Base-by-base conservation (phyloP, 2,797 vertebrate species). In the Chrysocyon brachyurus region DNA sequence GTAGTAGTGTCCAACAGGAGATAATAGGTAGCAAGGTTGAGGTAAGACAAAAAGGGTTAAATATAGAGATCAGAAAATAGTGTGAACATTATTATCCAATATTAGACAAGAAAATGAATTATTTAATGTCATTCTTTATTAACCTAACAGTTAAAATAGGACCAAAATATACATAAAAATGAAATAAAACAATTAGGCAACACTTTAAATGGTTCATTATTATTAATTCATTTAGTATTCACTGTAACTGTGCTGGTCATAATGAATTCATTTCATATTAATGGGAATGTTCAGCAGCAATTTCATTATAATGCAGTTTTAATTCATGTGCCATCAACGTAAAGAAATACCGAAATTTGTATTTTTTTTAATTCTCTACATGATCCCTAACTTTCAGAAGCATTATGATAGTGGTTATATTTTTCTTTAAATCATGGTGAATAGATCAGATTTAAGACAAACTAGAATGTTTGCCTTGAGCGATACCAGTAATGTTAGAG, bases 261-360 rank as follows among this genome's bases (percentile, higher is more conserved):
- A 98, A 99, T 99, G 98, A 99, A 98, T 99, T 99, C 98, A 98
- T 99, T 98, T 98, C 98, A 98, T 99, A 98, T 98, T 99, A 98
- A 99, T 98, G 96, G 98, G 95, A 98, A 98, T 98, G 98, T 98
- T 98, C 98, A 98, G 97, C 68, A 96, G 97, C 98, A 98, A 98
- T 99, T 98, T 99, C 97, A 98, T 98, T 98, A 98, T 98, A 99
- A 98, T 98, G 97, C 95, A 98, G 96, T 98, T 99, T 98, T 99
- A 99, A 99, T 98, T 99, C 98, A 98, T 28, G 66, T 98, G 96
- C 97, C 96, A 97, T 98, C 98, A 98, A 98, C 98, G 97, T 98
- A 98, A 98, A 98, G 88, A 95, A 98, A 97, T 98, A 97, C 90
- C 96, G 98, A 98, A 98, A 98, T 98, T 98, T 98, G 97, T 98